A percentile compares a stretch with the other conserved stretches of the same genome.
Conservation (phyloP, 2,888 invertebrate species). For the Bombyx huttoni region DNA sequence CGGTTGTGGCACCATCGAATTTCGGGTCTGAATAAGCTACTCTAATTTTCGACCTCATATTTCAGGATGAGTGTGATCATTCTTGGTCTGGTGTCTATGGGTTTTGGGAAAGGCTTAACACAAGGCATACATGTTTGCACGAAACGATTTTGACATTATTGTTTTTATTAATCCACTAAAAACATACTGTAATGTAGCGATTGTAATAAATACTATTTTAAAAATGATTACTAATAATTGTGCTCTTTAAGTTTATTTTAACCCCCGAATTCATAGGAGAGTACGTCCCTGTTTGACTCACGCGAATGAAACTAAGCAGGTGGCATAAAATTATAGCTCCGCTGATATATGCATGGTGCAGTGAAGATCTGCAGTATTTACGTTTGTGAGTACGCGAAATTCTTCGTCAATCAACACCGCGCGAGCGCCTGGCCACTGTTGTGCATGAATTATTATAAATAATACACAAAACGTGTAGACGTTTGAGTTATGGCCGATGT, state of each 20-base stretch:
- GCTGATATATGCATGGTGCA: constrained; percentile 16
- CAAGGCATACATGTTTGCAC: too few species aligned
- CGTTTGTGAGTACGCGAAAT: constrained; percentile 12
- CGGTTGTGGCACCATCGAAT: too few species aligned
- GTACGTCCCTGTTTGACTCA: constrained; percentile 9
- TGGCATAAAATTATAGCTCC: constrained; percentile 15
- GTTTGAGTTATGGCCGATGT: too few species aligned
- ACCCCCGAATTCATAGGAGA: constrained; percentile 1
- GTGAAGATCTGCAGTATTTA: constrained; percentile 10
- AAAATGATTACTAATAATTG: background rate
- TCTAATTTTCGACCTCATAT: too few species aligned
- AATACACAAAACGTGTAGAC: background rate
- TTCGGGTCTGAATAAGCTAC: too few species aligned
- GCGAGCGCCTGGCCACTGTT: constrained; percentile 21
- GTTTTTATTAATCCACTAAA: too few species aligned
- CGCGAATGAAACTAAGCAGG: constrained; percentile 22
- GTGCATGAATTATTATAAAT: constrained; percentile 1
- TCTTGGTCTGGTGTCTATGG: too few species aligned
- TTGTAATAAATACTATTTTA: too few species aligned
- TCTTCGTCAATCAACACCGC: constrained; percentile 18
- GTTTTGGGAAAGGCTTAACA: too few species aligned
- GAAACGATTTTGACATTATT: too few species aligned
- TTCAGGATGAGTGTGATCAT: too few species aligned
- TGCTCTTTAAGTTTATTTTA: background rate
- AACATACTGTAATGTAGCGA: too few species aligned